Evolutionary conservation across 2,797 vertebrate species (phyloP), one percentile per base, ranked within the genome.

Genomic region (Nothura maculosa): DNA sequence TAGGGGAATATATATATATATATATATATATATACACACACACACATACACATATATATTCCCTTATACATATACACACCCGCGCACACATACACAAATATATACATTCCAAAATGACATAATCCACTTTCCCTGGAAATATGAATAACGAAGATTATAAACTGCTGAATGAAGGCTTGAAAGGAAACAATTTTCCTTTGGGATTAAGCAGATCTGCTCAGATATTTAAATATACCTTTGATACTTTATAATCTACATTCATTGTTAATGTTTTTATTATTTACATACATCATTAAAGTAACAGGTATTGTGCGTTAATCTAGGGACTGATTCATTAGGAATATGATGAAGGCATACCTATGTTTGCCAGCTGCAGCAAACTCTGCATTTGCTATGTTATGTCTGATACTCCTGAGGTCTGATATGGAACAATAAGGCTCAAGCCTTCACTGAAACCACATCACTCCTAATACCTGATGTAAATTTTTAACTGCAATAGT

Each of bases 11-110:
- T 58, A 93, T 88, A 90, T 90, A 78, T 81, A 57, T 90, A 21
- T 47, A 11, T 80, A 94, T 87, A 96, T 57, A 92, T 92, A 95
- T 79, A 93, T 89, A 80, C 81, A 97, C 92, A 96, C 48, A 83
- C 5, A 60, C n/a, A 87, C 13, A 60, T 58, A 48, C 27, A 20
- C 18, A 70, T 87, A 88, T 77, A 58, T 83, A 92, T 90, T 94
- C 87, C 92, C 89, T 78, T 90, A 94, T 80, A 54, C 52, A 30
- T 30, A 54, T 30, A 54, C 15, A 54, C 28, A 54, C 28, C 18
- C 47, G 22, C 50, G 13, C 25, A 27, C 25, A 93, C 88, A 90
- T 85, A 81, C 78, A 58, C 87, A 62, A 54, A 89, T 82, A 94
- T 92, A 80, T 77, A 97, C 92, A 95, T 91, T 94, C 75, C 73